A percentile compares a stretch with the other conserved stretches of the same genome.
Evolutionary conservation across 2,113 vertebrate species (phyloP).

Genomic region (Psittacara wagleri): DNA sequence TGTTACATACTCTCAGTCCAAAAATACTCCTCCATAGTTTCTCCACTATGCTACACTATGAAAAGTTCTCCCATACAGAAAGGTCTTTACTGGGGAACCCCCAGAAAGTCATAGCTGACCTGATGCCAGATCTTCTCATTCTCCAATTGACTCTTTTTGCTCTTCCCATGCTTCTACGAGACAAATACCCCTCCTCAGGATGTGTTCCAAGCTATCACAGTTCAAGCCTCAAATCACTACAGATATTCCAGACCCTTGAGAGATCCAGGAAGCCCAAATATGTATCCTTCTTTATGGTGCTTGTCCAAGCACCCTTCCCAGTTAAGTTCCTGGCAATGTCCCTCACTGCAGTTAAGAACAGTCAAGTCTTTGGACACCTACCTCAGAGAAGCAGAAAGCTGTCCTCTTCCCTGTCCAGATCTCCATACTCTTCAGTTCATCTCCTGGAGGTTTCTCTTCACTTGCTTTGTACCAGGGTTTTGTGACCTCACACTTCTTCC

Average conservation of each 20-base stretch:
- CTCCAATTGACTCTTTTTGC: not conserved
- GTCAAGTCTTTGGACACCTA: not conserved
- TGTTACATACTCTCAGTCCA: not conserved
- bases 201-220: not conserved
- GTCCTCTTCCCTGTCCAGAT: not conserved
- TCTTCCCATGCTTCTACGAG: accelerated
- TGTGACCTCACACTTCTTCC: not conserved
- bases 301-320: not conserved
- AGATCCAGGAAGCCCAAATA: not conserved
- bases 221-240: not conserved
- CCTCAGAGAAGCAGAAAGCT: not conserved
- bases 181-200: not conserved
- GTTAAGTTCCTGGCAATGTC: not conserved
- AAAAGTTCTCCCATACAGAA: not conserved
- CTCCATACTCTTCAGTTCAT: not conserved
- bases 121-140: not conserved
- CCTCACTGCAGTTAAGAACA: not conserved
- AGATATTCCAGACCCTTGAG: not conserved
- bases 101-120: not conserved
- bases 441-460: not conserved
- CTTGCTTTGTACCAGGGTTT: not conserved
- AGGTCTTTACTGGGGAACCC: not conserved
- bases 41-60: not conserved
- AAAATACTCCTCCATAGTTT: not conserved
- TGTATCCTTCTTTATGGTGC: not conserved